Conservation (phyloP, 2,888 invertebrate genomes). For the Melangyna quadrimaculata region DNA sequence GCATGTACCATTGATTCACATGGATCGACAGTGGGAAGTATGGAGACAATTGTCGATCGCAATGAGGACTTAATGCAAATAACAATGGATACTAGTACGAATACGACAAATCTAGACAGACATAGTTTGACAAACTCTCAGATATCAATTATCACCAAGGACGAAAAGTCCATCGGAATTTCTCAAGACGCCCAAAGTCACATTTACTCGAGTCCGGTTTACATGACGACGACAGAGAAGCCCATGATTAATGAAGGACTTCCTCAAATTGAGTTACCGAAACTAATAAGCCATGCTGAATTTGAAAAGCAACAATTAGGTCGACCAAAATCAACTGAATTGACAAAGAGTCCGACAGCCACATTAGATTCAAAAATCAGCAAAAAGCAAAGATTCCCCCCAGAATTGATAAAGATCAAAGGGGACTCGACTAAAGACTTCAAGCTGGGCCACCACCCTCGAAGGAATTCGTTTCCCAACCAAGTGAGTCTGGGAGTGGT, state of each 20-base stretch:
- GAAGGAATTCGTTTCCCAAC: constrained; percentile 77
- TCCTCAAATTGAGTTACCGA: constrained; percentile 73
- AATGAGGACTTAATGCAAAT: constrained; percentile 76
- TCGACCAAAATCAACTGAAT: constrained; percentile 74
- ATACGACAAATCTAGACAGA: constrained; percentile 76
- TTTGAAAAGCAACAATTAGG: constrained; percentile 77
- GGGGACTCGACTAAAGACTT: constrained; percentile 74
- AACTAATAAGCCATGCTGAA: constrained; percentile 78
- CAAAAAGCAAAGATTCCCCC: constrained; percentile 79
- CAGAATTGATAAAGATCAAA: constrained; percentile 78
- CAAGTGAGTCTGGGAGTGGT: constrained; percentile 79
- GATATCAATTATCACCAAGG: constrained; percentile 77
- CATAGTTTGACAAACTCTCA: constrained; percentile 79
- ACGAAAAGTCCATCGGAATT: constrained; percentile 70
- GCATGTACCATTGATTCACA: constrained; percentile 80
- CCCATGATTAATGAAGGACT: constrained; percentile 27
- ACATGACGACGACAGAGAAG: constrained; percentile 75
- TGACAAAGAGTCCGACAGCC: constrained; percentile 67
- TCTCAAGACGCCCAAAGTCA: constrained; percentile 78
- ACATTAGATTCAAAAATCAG: constrained; percentile 78
- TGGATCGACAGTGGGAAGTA: constrained; percentile 79
- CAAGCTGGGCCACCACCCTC: constrained; percentile 73
- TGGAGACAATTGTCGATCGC: constrained; percentile 80
- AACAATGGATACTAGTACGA: constrained; percentile 76
- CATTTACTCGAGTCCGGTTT: constrained; percentile 80